phyloP scores from a whole-genome alignment of 2,888 invertebrate species.

The Pseudanteris insignis region DNA sequence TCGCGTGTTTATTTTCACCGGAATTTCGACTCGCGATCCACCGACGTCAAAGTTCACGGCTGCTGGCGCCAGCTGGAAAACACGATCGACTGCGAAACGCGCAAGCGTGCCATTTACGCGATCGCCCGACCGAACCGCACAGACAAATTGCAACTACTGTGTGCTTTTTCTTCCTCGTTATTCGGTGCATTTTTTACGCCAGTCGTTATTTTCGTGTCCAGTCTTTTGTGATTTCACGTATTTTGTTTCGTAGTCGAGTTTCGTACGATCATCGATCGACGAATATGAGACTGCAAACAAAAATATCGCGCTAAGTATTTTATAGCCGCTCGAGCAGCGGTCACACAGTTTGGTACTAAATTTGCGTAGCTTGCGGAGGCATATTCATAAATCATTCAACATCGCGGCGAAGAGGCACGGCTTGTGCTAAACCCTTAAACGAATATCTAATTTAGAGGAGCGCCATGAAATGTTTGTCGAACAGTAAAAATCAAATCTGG shows the following conservation, averaged over 20 bases:
- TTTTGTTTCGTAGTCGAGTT: slow-evolving; percentile 5
- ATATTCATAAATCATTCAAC: slow-evolving; percentile 43
- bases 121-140: too few species aligned
- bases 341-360: slow-evolving; percentile 42
- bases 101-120: too few species aligned
- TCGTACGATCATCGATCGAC: too few species aligned
- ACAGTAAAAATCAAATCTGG: slow-evolving; percentile 25
- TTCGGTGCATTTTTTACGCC: too few species aligned
- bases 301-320: slow-evolving; percentile 40
- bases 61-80: slow-evolving; percentile 35
- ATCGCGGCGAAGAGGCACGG: slow-evolving; percentile 35
- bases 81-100: slow-evolving; percentile 21
- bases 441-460: slow-evolving; percentile 28
- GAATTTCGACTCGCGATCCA: slow-evolving; percentile 27
- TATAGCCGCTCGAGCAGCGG: slow-evolving; percentile 42
- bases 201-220: too few species aligned
- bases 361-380: slow-evolving; percentile 39
- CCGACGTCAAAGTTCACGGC: slow-evolving; percentile 35
- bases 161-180: slow-evolving; percentile 16
- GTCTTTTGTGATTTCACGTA: too few species aligned
- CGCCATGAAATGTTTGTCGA: slow-evolving; percentile 31
- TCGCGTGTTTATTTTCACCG: slow-evolving; percentile 34
- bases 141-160: slow-evolving; percentile 23
- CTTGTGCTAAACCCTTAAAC: too few species aligned
- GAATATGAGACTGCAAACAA: slow-evolving; percentile 22